phyloP scores from a whole-genome alignment of 37 sponge, comb jelly and placozoan species.

The Ianthella basta region DNA sequence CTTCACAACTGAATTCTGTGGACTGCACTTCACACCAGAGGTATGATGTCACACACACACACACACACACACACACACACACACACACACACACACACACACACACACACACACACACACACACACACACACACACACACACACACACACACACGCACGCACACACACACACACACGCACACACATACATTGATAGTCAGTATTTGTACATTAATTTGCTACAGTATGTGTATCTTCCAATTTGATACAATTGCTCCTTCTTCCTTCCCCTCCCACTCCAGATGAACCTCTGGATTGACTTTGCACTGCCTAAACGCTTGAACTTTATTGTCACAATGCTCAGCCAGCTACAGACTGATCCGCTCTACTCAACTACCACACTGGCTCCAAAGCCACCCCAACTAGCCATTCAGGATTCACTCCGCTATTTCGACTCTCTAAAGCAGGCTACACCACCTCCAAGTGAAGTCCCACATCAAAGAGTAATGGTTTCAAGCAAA shows the following conservation, averaged over 20 bases:
- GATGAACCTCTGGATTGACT: neutral
- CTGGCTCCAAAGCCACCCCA: neutral
- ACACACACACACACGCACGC: neutral
- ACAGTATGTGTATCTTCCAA: neutral
- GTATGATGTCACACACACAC: conserved; percentile 30
- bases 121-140: neutral
- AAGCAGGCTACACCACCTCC: too few relatives aligned
- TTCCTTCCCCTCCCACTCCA: neutral
- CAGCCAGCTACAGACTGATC: conserved; percentile 6
- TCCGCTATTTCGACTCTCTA: neutral
- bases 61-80: neutral
- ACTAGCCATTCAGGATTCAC: neutral
- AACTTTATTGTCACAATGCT: neutral
- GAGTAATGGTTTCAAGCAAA: too few relatives aligned
- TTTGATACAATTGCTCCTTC: neutral
- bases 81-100: neutral
- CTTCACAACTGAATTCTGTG: conserved; percentile 74
- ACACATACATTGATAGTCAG: neutral
- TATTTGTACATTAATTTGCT: neutral
- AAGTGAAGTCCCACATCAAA: too few relatives aligned
- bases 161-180: neutral
- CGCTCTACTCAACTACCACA: neutral
- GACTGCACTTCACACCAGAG: conserved; percentile 56
- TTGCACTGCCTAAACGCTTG: neutral
- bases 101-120: neutral